Conservation (phyloP, 1,140 invertebrate genomes). For the Copidosoma floridanum region DNA sequence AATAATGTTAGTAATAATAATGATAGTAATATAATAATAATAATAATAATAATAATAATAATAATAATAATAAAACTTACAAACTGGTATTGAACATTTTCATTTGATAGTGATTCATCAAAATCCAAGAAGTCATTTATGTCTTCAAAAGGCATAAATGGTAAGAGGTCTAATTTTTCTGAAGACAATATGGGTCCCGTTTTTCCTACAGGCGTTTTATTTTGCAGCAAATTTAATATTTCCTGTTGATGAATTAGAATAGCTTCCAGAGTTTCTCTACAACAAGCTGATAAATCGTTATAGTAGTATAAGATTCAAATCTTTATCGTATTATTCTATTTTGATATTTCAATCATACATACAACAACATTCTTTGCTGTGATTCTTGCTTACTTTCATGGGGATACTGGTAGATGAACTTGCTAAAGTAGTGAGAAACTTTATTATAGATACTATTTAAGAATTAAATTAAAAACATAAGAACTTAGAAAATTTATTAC, state of each 20-base stretch:
- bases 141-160: slow-evolving; percentile 14
- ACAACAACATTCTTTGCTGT: slow-evolving; percentile 5
- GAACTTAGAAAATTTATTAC: no score
- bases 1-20: no score
- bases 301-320: no score
- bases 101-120: slow-evolving; percentile 15
- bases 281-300: no score
- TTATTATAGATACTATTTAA: no score
- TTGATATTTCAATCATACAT: slow-evolving; percentile 1
- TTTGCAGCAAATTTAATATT: slow-evolving; percentile 4
- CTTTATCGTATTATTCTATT: not conserved
- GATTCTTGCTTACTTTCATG: no score
- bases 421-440: no score
- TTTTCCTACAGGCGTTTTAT: not conserved
- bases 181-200: no score
- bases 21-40: no score
- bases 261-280: slow-evolving; percentile 2
- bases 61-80: slow-evolving; percentile 1
- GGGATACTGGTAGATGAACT: no score
- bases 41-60: no score
- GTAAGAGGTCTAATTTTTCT: slow-evolving; percentile 17
- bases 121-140: slow-evolving; percentile 22
- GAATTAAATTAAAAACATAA: no score
- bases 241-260: slow-evolving; percentile 10
- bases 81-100: slow-evolving; percentile 20